Base-by-base conservation (phyloP, 2,888 invertebrate genomes). In the Drosophila phalerata region DNA sequence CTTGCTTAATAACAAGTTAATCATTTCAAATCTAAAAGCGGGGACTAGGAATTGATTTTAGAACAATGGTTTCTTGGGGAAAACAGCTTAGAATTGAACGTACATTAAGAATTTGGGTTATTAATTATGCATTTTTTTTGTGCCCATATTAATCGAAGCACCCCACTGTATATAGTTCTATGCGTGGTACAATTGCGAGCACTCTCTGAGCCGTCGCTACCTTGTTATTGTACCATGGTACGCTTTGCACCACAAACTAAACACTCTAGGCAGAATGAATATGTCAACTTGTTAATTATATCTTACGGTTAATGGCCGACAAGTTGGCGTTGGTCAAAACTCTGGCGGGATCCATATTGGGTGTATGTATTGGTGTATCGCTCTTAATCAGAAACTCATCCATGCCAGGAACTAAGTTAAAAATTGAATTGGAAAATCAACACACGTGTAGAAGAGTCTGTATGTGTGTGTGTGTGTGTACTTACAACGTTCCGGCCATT, bases 401-500 rank as follows among this genome's bases (percentile, higher is more conserved):
- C 73, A 98, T 96, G 78, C 98, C 98, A 91, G 98, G 97, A 94
- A 98, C 98, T 78, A 13, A 22, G 22, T 13, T 5, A 40, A 4
- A 13, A 55, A 43, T 32, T 11, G 11, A 57, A 4, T 5, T 25
- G 1, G 43, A 22, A 5, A 17, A n/a, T 15, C n/a, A 1, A 17
- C 30, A 42, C 10, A 9, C 5, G 25, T 17, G 28, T 17, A 11
- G 6, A 5, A 13, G 0, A 28, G 15, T 37, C 0, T 11, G 5
- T 8, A 2, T 11, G 13, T 37, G 1, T 11, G 5, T 8, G 3
- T 11, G 13, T 2, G 10, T 15, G 8, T 11, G 4, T 45, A 93
- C 95, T 95, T 94, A 98, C 98, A 97, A 94, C 97, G 97, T 93
- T 98, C 98, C 25, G 98, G 98, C 98, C 98, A 99, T 88, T 98